Conservation (phyloP, 2,888 invertebrate species). For the Serripes groenlandicus region DNA sequence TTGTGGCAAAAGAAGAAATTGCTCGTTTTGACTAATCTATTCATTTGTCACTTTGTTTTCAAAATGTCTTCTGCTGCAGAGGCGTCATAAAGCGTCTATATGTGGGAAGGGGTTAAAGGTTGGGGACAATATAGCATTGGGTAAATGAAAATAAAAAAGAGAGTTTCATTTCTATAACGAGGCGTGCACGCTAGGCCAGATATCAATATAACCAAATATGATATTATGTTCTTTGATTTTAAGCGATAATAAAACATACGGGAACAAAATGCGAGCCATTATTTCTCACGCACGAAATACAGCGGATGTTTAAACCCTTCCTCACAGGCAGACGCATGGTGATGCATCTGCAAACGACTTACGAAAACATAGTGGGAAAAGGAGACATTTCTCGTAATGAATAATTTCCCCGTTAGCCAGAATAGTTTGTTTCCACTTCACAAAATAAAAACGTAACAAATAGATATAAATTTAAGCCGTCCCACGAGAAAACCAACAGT, state of each 20-base stretch:
- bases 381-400: no score
- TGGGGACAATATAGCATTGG: neutral
- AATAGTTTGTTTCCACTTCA: no score
- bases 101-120: constrained; percentile 1
- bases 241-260: neutral
- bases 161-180: no score
- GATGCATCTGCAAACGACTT: no score
- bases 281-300: neutral
- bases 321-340: no score
- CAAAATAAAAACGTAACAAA: no score
- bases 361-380: no score
- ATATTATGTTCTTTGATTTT: neutral
- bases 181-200: neutral
- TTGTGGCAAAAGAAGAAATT: neutral
- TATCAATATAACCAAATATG: neutral
- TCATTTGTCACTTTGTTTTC: neutral
- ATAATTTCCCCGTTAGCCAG: no score
- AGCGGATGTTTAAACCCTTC: neutral
- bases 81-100: neutral
- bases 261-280: neutral
- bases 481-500: no score
- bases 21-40: neutral
- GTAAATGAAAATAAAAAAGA: no score
- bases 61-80: neutral
- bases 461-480: no score